Evolutionary conservation across 1,140 invertebrate genomes (phyloP), one percentile per base, ranked within the genome.

Genomic region (Heliconius hewitsoni): DNA sequence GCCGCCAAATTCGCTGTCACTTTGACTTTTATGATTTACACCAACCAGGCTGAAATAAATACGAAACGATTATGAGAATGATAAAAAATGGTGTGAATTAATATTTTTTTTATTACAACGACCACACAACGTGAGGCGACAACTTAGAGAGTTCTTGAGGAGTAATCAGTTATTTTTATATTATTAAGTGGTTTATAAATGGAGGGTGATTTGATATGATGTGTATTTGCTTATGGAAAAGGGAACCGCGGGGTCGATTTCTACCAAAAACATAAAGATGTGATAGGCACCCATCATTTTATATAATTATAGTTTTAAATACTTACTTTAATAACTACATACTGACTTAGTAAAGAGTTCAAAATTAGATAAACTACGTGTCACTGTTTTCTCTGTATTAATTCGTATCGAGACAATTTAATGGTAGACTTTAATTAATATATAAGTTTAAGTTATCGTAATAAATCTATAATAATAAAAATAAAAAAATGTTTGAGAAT

Each of bases 81-180:
- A 66, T 66, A 66, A 66, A 66, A 27, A 66, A 66, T 66, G 60
- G 60, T 66, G 60, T 66, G 60, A 66, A 66, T 66, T 66, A 66
- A 66, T 66, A 27, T 4, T 57, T 13, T 66, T 52, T 52, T 52
- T 18, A 9, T 30, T 27, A 27, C 11, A 66, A 13, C 60, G 60
- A 66, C 60, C 60, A 66, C 60, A 66, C 60, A 66, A 27, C 60
- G 60, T 66, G 23, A 27, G n/a, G 60, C n/a, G 60, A 66, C 60
- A 66, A 66, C 23, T 66, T 27, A 27, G 23, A 27, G 19, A 27
- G 23, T 27, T 13, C 23, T 30, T 66, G 23, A 66, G 8, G 60
- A 66, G 60, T 23, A 60, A 60, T 60, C 57, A 23, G 57, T 30
- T 66, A 66, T 66, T 66, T 66, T 66, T 30, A 16, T 27, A 66